Base-by-base conservation (phyloP, 2,113 vertebrate species). In the Pomatostomus ruficeps region DNA sequence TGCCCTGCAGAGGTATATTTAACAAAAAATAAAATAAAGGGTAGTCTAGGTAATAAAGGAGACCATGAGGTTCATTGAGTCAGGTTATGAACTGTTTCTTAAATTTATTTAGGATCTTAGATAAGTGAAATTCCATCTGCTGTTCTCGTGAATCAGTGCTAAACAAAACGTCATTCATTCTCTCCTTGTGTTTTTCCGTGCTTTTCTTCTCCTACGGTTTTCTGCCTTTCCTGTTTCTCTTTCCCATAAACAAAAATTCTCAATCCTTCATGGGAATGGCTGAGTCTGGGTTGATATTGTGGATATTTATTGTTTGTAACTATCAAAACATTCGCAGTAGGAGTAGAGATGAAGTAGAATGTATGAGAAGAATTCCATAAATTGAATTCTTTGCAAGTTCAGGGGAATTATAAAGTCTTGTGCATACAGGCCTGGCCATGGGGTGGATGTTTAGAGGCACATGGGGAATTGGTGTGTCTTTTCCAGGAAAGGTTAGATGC, bases 1-100 rank as follows among this genome's bases (percentile, higher is more conserved):
- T 98, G 98, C 98, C 98, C 98, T 98, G 97, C 97, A 95, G 98
- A 98, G 98, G 98, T 98, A 98, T 98, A 98, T 97, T 98, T 98
- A 98, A 98, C 97, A 97, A 97, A 95, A 95, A 95, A 92, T 94
- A 92, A 92, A 96, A 96, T 82, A 82, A 82, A 95, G 51, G 71
- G 63, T 97, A 97, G 97, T 77, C 87, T 97, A 97, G 96, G 89
- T 95, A 97, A 97, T 97, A 97, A 97, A 98, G 96, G 95, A 98
- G 89, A 97, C 97, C 76, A 46, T 95, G 96, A 97, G 72, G 95
- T 96, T 97, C 45, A 49, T 92, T 97, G 97, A 96, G 97, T 97
- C 96, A 97, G 97, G 48, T 88, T 91, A 89, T 91, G 83, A 93
- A 75, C 95, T 84, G 65, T 73, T 96, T 96, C 75, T 94, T 97